Conservation (phyloP, 2,888 invertebrate species). For the Hemithea aestivaria region DNA sequence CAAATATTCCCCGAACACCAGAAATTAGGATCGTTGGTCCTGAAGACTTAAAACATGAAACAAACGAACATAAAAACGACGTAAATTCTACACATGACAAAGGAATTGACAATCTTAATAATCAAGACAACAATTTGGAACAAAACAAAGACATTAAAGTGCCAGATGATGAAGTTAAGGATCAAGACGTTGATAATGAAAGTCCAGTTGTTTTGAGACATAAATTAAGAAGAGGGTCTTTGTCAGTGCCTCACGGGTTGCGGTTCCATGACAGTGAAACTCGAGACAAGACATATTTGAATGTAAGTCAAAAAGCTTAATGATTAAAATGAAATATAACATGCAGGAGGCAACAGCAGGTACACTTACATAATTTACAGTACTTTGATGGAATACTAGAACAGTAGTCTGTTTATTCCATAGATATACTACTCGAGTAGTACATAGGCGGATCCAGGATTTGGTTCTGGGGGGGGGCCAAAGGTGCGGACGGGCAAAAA, state of each 20-base stretch:
- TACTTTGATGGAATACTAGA: too few species aligned
- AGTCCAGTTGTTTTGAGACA: constrained; percentile 41
- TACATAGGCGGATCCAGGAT: too few species aligned
- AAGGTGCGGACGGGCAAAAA: too few species aligned
- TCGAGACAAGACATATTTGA: constrained; percentile 22
- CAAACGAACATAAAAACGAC: constrained; percentile 1
- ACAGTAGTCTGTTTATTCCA: too few species aligned
- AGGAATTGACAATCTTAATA: background rate
- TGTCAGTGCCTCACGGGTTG: constrained; percentile 81
- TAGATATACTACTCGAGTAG: too few species aligned
- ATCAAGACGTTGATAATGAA: constrained; percentile 23
- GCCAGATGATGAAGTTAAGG: constrained; percentile 13
- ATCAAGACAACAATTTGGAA: constrained; percentile 14
- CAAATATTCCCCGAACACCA: constrained; percentile 46
- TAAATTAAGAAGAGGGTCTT: constrained; percentile 77
- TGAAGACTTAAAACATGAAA: constrained; percentile 29
- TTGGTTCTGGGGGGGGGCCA: too few species aligned
- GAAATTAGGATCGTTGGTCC: constrained; percentile 53
- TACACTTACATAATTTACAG: too few species aligned
- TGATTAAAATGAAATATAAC: too few species aligned
- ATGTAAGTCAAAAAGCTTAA: constrained; percentile 37
- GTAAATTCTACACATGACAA: constrained; percentile 3
- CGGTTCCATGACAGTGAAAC: constrained; percentile 64
- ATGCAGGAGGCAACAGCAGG: too few species aligned
- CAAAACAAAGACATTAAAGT: constrained; percentile 13